A percentile compares a stretch with the other conserved stretches of the same genome.
Conservation (phyloP, 2,797 vertebrate genomes). For the Pyrocephalus nanus region DNA sequence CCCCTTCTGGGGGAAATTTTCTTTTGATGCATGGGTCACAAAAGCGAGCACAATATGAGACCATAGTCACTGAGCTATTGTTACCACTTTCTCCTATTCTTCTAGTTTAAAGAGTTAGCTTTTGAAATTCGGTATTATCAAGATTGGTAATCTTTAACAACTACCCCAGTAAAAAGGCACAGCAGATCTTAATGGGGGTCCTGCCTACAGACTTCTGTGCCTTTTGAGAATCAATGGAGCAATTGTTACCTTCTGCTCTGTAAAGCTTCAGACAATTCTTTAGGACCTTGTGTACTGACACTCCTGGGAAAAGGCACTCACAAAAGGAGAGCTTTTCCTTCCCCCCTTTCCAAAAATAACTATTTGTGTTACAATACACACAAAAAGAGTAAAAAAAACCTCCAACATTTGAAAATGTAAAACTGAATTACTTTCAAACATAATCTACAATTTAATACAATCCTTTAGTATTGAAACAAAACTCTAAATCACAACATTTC, state of each 20-base stretch:
- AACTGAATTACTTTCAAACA: not conserved
- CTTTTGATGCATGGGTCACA: slow-evolving; percentile 66
- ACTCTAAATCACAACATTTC: not conserved
- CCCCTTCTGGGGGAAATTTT: slow-evolving; percentile 30
- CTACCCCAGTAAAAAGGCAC: slow-evolving; percentile 58
- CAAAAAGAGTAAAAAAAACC: slow-evolving; percentile 12
- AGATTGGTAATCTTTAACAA: slow-evolving; percentile 76
- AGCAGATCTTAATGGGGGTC: slow-evolving; percentile 45
- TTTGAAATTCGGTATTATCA: slow-evolving; percentile 76
- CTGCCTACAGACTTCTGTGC: slow-evolving; percentile 55
- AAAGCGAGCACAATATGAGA: slow-evolving; percentile 50
- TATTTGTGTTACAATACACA: slow-evolving; percentile 24
- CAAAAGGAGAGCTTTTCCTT: slow-evolving; percentile 35
- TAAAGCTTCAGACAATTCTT: slow-evolving; percentile 70
- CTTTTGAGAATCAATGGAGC: slow-evolving; percentile 72
- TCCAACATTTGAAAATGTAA: not conserved
- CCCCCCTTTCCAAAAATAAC: slow-evolving; percentile 4
- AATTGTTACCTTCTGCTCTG: slow-evolving; percentile 74
- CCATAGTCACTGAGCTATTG: slow-evolving; percentile 45
- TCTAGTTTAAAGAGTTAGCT: slow-evolving; percentile 58
- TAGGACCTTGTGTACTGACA: slow-evolving; percentile 57
- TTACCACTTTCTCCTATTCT: slow-evolving; percentile 64
- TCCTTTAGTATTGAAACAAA: not conserved
- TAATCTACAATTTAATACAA: not conserved
- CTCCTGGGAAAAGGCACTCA: slow-evolving; percentile 70